phyloP scores from a whole-genome alignment of 2,113 vertebrate species.

The Naja naja region DNA sequence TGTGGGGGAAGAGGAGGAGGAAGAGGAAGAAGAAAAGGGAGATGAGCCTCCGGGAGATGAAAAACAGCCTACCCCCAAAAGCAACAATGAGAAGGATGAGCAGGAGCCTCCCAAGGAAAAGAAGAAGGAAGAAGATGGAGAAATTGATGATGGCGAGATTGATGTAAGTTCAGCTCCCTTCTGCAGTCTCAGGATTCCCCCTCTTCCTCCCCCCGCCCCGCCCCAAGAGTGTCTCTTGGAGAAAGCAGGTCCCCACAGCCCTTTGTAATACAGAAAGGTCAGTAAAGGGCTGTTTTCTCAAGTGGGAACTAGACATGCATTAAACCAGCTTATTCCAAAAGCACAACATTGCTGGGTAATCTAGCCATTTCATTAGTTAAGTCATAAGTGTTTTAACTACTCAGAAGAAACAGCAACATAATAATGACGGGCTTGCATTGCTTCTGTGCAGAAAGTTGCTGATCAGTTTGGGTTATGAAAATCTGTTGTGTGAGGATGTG shows the following conservation, averaged over 20 bases:
- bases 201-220: neutral
- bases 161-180: slow-evolving; percentile 81
- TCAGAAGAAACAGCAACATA: neutral
- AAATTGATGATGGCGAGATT: slow-evolving; percentile 96
- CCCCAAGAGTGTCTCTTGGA: neutral
- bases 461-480: neutral
- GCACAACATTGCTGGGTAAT: neutral
- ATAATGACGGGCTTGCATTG: neutral
- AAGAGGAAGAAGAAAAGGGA: slow-evolving; percentile 59
- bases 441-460: neutral
- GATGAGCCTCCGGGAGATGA: slow-evolving; percentile 57
- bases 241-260: neutral
- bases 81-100: slow-evolving; percentile 68
- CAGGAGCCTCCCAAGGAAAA: slow-evolving; percentile 84
- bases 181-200: neutral
- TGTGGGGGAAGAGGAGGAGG: slow-evolving; percentile 80
- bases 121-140: slow-evolving; percentile 94
- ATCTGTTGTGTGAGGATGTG: neutral
- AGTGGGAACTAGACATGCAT: neutral
- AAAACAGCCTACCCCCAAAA: slow-evolving; percentile 52
- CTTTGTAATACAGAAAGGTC: neutral
- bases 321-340: neutral
- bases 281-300: neutral
- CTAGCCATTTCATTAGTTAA: neutral
- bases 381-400: neutral